Base-by-base conservation (phyloP, 2,888 invertebrate species). In the Polietes domitor region DNA sequence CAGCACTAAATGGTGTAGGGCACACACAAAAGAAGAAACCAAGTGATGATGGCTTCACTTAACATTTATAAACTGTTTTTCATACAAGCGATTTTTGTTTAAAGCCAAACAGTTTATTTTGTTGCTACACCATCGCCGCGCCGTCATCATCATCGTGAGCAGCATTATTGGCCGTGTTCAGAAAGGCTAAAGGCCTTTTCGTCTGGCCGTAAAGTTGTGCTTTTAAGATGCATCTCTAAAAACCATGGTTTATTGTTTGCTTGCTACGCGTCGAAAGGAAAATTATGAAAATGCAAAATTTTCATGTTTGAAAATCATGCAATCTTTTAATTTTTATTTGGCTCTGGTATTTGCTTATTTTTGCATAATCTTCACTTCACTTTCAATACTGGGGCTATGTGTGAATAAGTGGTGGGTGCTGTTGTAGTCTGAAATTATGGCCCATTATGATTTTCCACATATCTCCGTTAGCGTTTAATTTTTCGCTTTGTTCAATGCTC, bases 281-380 rank as follows among this genome's bases (percentile, higher is more conserved):
- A 32, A 72, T 26, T 58, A 43, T 41, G 41, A 47, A 68, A 55
- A 58, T 28, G 58, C 73, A 58, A 15, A 26, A 26, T 58, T 58
- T 78, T 82, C 74, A 83, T 77, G 55, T 73, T 73, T 77, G 55
- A 43, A 74, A 80, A 77, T 80, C 83, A 80, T 83, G 80, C 77
- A 83, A 83, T 73, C 41, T 55, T 72, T 75, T 12, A 41, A 37
- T 68, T 77, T 43, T 70, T 28, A n/a, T 32, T 72, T 53, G 26
- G 3, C n/a, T 72, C 58, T 26, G 26, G 47, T 47, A n/a, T 47
- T 47, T 47, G 47, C n/a, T 32, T 12, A n/a, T 47, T 65, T 77
- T 80, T 80, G 77, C 73, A 80, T 77, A 83, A 77, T 77, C 76
- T 80, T 83, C 80, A 70, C 77, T 73, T 83, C n/a, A 83, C 50